Conservation (phyloP, 2,888 invertebrate species). For the Serrognathus titanus region DNA sequence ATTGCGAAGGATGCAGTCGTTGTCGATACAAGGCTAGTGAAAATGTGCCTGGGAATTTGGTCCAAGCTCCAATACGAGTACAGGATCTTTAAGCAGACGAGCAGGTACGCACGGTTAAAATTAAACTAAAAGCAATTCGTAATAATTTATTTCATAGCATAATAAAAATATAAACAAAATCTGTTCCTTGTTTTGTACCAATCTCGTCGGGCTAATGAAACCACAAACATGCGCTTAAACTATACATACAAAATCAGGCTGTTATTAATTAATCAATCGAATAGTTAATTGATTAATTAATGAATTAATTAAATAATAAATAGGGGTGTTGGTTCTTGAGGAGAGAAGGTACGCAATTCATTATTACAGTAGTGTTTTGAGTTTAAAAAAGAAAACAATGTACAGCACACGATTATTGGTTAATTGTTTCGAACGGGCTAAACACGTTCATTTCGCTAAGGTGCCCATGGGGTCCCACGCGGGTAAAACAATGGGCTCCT, state of each 20-base stretch:
- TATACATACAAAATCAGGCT: too few species aligned
- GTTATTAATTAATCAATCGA: too few species aligned
- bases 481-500: constrained; percentile 74
- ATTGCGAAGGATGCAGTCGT: constrained; percentile 43
- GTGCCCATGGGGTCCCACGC: constrained; percentile 96
- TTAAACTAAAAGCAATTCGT: not conserved
- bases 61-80: constrained; percentile 67
- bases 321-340: too few species aligned
- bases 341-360: too few species aligned
- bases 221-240: too few species aligned
- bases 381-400: not conserved
- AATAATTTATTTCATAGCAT: too few species aligned
- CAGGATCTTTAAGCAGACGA: constrained; percentile 6
- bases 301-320: too few species aligned
- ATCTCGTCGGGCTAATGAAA: too few species aligned
- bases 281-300: too few species aligned
- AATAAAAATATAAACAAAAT: too few species aligned
- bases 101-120: not conserved
- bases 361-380: not conserved
- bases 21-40: constrained; percentile 63
- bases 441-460: constrained; percentile 51
- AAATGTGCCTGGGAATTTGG: constrained; percentile 88
- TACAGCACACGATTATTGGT: not conserved
- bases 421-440: too few species aligned
- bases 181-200: too few species aligned